A percentile compares a stretch with the other conserved stretches of the same genome.
Evolutionary conservation across 2,888 invertebrate species (phyloP).

Genomic region (Xylota segnis): DNA sequence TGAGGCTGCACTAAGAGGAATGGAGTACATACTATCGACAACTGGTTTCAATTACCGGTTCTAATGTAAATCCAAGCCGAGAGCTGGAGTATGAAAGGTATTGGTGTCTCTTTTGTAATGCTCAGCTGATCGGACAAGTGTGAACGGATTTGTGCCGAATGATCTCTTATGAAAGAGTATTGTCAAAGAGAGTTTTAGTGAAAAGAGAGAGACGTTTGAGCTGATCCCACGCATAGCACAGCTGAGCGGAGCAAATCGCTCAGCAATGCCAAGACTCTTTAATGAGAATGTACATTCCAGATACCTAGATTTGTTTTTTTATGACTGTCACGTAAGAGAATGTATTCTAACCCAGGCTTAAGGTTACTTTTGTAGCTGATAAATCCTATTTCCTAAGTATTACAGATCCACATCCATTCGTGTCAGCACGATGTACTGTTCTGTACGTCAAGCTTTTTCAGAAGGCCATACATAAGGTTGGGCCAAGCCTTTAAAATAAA

Average conservation of each 20-base stretch:
- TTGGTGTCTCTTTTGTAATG: not conserved
- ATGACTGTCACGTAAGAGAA: no score
- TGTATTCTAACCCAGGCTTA: no score
- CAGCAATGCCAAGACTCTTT: no score
- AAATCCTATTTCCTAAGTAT: no score
- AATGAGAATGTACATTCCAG: no score
- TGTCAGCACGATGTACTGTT: no score
- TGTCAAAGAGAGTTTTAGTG: not conserved
- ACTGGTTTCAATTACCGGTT: slow-evolving; percentile 64
- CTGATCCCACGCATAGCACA: not conserved
- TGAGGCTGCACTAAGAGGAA: slow-evolving; percentile 13
- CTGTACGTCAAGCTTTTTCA: no score
- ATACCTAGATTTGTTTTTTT: no score
- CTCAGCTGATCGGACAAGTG: slow-evolving; percentile 35
- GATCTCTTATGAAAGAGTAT: slow-evolving; percentile 18
- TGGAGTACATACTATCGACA: slow-evolving; percentile 27
- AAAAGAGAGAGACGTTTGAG: not conserved
- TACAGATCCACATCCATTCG: no score
- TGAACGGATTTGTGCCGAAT: not conserved
- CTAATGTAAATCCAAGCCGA: slow-evolving; percentile 27
- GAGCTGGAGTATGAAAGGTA: not conserved
- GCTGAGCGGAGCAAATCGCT: not conserved
- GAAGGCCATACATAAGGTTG: no score
- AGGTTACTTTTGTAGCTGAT: no score
- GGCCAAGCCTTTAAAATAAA: no score